Evolutionary conservation across 1,140 invertebrate species (phyloP), one percentile per base, ranked within the genome.

Genomic region (Bombus ignitus): DNA sequence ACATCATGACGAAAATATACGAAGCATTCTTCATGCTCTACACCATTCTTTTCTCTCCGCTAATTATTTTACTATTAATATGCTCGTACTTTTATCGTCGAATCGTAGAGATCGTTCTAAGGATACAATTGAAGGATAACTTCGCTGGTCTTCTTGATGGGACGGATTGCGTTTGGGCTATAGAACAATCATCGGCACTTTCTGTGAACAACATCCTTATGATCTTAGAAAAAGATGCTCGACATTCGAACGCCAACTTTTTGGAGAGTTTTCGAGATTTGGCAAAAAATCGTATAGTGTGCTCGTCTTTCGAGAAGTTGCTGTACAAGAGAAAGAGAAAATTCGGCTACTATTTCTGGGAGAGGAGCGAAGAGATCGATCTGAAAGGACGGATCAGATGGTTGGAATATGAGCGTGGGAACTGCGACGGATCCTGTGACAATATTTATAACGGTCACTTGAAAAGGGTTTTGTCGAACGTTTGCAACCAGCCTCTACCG

Each of bases 341-440:
- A 57, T 95, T 93, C 66, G 96, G 96, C 22, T 96, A 96, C 82
- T 95, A 94, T 80, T 96, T 94, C 87, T 96, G 96, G 96, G 75
- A 88, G 53, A 95, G 91, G 83, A 91, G 53, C 44, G 87, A 94
- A 59, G 88, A 91, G 35, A 84, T 95, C n/a, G 91, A 95, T 81
- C 85, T 96, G 32, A 90, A 93, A 66, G 92, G 96, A 76, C 88
- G 91, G 28, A 83, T 94, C 18, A 88, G 94, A 88, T 93, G 95
- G 86, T 79, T 96, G 68, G 92, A 94, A 32, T 83, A 88, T 28
- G 91, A 94, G 37, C 66, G 91, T 3, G 66, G 89, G 22, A 75
- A 91, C 44, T 91, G 88, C 83, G 75, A 91, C 65, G 85, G 93
- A 89, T 86, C 66, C 28, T 92, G 89, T 53, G 88, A 89, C 44